Percentiles rank a stretch among this genome's conserved stretches.
phyloP scores from a whole-genome alignment of 2,797 vertebrate species.

The Chelidonichthys spinosus region DNA sequence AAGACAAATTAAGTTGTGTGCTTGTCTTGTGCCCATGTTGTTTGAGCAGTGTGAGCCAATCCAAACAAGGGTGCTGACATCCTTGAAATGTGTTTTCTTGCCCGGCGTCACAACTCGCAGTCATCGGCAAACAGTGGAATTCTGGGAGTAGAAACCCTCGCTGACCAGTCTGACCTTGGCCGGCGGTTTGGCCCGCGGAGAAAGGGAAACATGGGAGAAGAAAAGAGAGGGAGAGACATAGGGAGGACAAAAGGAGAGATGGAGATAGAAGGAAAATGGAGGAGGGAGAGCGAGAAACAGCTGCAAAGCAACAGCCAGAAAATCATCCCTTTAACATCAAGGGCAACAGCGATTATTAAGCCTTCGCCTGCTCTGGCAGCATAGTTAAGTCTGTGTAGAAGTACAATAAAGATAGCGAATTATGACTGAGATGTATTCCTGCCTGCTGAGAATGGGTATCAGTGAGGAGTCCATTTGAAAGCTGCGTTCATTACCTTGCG shows the following conservation, averaged over 20 bases:
- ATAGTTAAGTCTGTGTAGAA: conserved; percentile 74
- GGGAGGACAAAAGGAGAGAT: not conserved
- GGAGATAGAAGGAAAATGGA: conserved; percentile 35
- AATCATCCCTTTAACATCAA: conserved; percentile 77
- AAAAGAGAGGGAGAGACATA: conserved; percentile 5
- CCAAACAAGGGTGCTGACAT: conserved; percentile 68
- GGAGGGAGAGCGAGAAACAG: conserved; percentile 32
- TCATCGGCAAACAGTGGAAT: conserved; percentile 50
- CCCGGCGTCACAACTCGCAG: conserved; percentile 45
- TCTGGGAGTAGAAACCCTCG: conserved; percentile 37
- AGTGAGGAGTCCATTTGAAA: conserved; percentile 75
- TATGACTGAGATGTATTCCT: conserved; percentile 80
- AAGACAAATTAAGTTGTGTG: conserved; percentile 55
- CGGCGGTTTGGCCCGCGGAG: conserved; percentile 5
- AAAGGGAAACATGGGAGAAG: not conserved
- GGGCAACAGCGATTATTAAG: conserved; percentile 74
- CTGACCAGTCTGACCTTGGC: conserved; percentile 54
- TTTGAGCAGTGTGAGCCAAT: conserved; percentile 53
- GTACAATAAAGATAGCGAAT: conserved; percentile 81
- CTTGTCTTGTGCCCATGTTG: conserved; percentile 35
- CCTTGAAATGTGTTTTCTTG: conserved; percentile 59
- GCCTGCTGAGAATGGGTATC: conserved; percentile 70
- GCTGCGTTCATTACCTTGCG: conserved; percentile 77
- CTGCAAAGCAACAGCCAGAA: conserved; percentile 63
- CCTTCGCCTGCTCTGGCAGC: conserved; percentile 66